Evolutionary conservation across 1,140 invertebrate genomes (phyloP), one percentile per base, ranked within the genome.

Genomic region (Idris sp.): DNA sequence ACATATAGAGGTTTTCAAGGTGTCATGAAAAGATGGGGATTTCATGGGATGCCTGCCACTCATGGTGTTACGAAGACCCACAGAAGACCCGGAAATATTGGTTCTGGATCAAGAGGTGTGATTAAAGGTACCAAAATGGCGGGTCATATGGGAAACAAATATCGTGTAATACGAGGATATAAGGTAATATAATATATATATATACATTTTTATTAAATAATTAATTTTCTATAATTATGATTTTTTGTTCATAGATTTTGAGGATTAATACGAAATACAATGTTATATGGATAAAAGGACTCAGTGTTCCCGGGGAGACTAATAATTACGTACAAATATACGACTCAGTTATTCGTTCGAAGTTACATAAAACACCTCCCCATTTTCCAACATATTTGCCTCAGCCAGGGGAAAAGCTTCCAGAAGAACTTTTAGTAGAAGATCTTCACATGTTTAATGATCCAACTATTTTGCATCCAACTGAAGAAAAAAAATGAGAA

Each of bases 1-100:
- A 92, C 97, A 33, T 93, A 97, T 81, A 90, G 93, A 82, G 98
- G 98, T n/a, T 99, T 99, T 83, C 97, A 99, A 92, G 98, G 98
- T 44, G 98, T 98, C 0, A 94, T 99, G 89, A 98, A 96, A 88
- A 89, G 98, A 16, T 98, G 96, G 92, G 96, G 96, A 30, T 97
- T 99, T 81, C 94, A 95, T 83, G 98, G 98, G 56, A 93, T 95
- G 90, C 96, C 95, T 67, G 94, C 94, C 5, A 92, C 92, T 40
- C 97, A 98, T 84, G 97, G 98, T 76, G 91, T 92, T 2, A 99
- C 98, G 0, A 99, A 99, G 90, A 96, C 94, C 13, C 97, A 99
- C 86, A 90, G 98, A 74, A 91, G 96, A 81, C 91, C 93, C 46
- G 98, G 98, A 67, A 94, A 94, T 78, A 97, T 98, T 80, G 97